Conservation (phyloP, 2,888 invertebrate species). For the Gastrophysa polygoni region DNA sequence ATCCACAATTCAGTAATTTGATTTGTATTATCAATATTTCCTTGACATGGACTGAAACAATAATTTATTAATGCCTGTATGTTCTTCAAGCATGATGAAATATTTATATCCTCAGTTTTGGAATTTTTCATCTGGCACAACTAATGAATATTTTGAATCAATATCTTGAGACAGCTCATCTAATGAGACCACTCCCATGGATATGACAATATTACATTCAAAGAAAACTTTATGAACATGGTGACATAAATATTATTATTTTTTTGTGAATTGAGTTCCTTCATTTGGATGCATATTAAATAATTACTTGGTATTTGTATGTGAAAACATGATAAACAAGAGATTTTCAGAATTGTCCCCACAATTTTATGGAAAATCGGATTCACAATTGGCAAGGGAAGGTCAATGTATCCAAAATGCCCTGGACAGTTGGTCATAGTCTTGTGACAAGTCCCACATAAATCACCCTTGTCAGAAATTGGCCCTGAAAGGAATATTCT, state of each 20-base stretch:
- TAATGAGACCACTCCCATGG: too few species aligned
- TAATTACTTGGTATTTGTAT: constrained; percentile 65
- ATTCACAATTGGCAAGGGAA: constrained; percentile 88
- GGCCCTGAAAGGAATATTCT: constrained; percentile 59
- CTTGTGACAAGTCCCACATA: constrained; percentile 81
- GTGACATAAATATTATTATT: too few species aligned
- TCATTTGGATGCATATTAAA: too few species aligned
- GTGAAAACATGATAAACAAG: constrained; percentile 73
- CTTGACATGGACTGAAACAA: constrained; percentile 53
- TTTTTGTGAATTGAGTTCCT: too few species aligned
- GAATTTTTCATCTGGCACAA: too few species aligned
- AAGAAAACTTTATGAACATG: too few species aligned
- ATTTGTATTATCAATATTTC: constrained; percentile 67
- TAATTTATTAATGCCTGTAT: too few species aligned
- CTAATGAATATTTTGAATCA: too few species aligned
- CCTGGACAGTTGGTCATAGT: constrained; percentile 77
- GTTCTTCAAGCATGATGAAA: constrained; percentile 1
- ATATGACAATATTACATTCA: too few species aligned
- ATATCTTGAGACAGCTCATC: too few species aligned
- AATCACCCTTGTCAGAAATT: constrained; percentile 66
- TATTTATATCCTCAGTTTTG: too few species aligned
- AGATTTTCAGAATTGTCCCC: constrained; percentile 68
- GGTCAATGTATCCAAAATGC: constrained; percentile 92
- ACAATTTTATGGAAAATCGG: constrained; percentile 84
- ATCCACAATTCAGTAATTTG: constrained; percentile 74